Base-by-base conservation (phyloP, 2,888 invertebrate species). In the Leptinotarsa peninsularis region DNA sequence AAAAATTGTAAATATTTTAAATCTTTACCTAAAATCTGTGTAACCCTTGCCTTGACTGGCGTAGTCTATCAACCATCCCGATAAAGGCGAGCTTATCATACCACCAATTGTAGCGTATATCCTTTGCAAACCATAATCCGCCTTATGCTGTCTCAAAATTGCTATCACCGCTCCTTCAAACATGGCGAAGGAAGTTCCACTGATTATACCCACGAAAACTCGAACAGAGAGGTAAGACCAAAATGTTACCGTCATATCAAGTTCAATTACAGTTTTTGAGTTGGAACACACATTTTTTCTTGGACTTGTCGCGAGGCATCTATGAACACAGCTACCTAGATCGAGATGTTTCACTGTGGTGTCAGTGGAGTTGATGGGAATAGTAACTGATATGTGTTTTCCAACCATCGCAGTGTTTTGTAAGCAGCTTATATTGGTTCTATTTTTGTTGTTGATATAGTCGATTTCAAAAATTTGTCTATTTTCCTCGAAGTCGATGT, bases 101-200 rank as follows among this genome's bases (percentile, higher is more conserved):
- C 93, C 94, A 1, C 94, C 94, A 77, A 94, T 90, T 76, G 93
- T 93, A 54, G 94, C 94, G 84, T 94, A 94, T 74, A 94, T 92
- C 74, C 94, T 89, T 88, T 94, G 94, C 78, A 94, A 88, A 0
- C 94, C 95, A 82, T 94, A 94, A 88, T 94, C 94, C 0, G 94
- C 94, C 81, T 92, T 91, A 83, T 94, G 93, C 82, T 94, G 93
- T 75, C 94, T 89, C 74, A 94, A 88, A 81, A 94, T 93, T 5
- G 94, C 93, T 75, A 95, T 93, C 3, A 94, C 94, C 0, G 94
- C 95, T 1, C 94, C 94, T 87, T 94, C 94, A 85, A 94, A 94
- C 93, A 95, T 94, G 43, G 94, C 94, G 85, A 93, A 94, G 0
- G 93, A 92, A 2, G 94, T 94, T 0, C 94, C 94, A 58, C 93